A percentile compares a stretch with the other conserved stretches of the same genome.
Conservation (phyloP, 2,797 vertebrate genomes). For the Meda fulgida region DNA sequence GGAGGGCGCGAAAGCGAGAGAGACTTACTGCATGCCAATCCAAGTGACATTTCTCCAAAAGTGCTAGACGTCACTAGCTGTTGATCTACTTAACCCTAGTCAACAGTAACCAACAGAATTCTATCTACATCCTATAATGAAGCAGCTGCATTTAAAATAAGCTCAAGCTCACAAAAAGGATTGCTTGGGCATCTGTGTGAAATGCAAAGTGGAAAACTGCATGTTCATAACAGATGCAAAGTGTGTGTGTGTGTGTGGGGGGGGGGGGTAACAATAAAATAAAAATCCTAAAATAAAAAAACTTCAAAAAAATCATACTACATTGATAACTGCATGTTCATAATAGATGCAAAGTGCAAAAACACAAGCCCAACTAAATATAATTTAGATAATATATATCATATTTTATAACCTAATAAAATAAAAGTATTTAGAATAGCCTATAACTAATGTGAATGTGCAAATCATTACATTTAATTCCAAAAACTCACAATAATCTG, state of each 20-base stretch:
- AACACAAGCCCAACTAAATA: not conserved
- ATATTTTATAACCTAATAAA: no score
- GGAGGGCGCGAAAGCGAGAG: constrained; percentile 26
- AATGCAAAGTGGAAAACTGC: not conserved
- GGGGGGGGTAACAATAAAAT: not conserved
- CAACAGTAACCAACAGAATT: constrained; percentile 1
- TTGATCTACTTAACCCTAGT: constrained; percentile 21
- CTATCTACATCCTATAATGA: not conserved
- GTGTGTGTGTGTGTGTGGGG: no score
- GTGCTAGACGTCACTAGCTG: constrained; percentile 20
- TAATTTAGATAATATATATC: no score
- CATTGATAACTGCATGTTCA: not conserved
- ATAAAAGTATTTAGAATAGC: not conserved
- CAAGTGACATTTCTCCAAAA: constrained; percentile 41
- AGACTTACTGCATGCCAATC: constrained; percentile 42
- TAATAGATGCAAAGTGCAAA: not conserved
- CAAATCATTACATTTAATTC: not conserved
- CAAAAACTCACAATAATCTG: not conserved
- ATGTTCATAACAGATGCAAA: not conserved
- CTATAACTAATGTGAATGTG: not conserved
- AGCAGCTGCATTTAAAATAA: not conserved
- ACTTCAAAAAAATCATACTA: not conserved
- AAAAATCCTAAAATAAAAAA: no score
- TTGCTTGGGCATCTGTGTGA: not conserved
- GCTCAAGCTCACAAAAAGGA: constrained; percentile 1